A percentile compares a stretch with the other conserved stretches of the same genome.
These are phyloP conservation scores for Margarornis squamiger DNA, from an alignment of 2,797 vertebrate genomes.

Conservation along the genomic window DNA sequence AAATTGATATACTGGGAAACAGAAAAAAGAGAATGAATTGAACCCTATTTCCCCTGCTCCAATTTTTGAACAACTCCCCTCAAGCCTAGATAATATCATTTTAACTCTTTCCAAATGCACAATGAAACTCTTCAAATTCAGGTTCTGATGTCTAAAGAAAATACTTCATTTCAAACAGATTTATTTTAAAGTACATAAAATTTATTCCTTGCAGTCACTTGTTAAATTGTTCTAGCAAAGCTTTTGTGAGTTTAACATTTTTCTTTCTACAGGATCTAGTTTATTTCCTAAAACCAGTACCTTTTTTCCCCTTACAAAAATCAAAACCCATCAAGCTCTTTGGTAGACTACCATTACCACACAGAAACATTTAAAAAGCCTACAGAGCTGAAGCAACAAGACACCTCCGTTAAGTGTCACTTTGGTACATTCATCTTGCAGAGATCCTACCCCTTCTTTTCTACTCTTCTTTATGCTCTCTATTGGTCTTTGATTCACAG, in stretches of 20 bases:
- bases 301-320: background rate
- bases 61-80: conserved; percentile 2
- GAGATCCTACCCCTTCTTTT: background rate
- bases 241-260: background rate
- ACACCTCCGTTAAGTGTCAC: background rate
- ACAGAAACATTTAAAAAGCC: background rate
- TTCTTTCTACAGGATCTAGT: background rate
- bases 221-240: background rate
- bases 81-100: conserved; percentile 35
- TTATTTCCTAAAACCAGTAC: background rate
- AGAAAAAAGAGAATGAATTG: conserved; percentile 12
- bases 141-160: background rate
- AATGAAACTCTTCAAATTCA: background rate
- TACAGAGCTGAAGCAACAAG: background rate
- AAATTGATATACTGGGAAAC: conserved; percentile 15
- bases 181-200: background rate
- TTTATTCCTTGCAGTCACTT: background rate
- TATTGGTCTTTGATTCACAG: background rate
- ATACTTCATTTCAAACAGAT: background rate
- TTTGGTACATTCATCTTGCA: background rate
- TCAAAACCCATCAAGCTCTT: background rate
- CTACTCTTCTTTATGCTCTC: background rate
- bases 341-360: background rate
- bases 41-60: background rate
- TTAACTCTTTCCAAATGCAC: conserved; percentile 10